Evolutionary conservation across 2,113 vertebrate genomes (phyloP), one percentile per base, ranked within the genome.

Genomic region (Psittacula cyanocephala): DNA sequence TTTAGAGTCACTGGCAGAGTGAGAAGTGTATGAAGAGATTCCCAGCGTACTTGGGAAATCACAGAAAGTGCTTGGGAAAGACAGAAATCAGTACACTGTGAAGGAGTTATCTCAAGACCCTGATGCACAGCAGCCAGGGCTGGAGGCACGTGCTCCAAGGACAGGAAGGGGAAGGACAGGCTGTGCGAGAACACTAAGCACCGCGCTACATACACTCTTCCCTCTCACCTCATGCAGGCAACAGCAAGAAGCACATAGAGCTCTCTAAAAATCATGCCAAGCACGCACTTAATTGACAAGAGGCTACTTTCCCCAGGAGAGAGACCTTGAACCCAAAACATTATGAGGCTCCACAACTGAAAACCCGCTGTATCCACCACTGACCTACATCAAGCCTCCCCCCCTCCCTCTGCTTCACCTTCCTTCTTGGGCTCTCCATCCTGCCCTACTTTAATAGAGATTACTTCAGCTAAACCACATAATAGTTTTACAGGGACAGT

Each of bases 381-480:
- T 85, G 95, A 94, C 88, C 96, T 94, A 94, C 86, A 94, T 93
- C 65, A 65, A 72, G 62, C 44, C 27, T 90, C 65, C 89, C 77
- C 37, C 57, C 64, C 82, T 93, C 53, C 70, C 59, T 89, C 81
- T 16, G 39, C 64, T 93, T 96, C 91, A 96, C 95, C 93, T 90
- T 96, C 88, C 39, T 90, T 50, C 91, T 57, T 25, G 25, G 37
- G 69, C 74, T 84, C 81, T 80, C 93, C 3, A 4, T 91, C 91
- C 92, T 96, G 93, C 81, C 93, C 96, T 95, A 94, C 95, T 97
- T 95, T 96, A 91, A 31, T 3, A 84, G 47, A 50, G 95, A 95
- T 96, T 96, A 96, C 77, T 96, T 91, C 70, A 83, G 87, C 88
- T 94, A 95, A 96, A 95, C 57, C 49, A 2, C 11, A 0, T 91